Conservation (phyloP, 2,888 invertebrate species). For the Parelbella ahira region DNA sequence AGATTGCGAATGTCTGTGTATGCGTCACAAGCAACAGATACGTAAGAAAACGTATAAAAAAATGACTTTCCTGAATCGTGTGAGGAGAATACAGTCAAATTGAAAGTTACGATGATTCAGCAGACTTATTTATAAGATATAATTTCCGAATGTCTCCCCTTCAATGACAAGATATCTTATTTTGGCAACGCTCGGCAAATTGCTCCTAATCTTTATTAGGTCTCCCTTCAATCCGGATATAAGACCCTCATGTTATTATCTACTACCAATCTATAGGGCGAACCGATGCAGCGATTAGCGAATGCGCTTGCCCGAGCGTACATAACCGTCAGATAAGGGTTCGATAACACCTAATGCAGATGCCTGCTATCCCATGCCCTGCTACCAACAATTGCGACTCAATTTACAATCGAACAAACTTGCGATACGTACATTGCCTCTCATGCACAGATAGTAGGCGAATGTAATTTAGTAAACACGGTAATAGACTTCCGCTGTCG, state of each 20-base stretch:
- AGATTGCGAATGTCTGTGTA: too few species aligned
- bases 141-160: constrained; percentile 32
- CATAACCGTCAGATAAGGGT: constrained; percentile 49
- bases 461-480: constrained; percentile 50
- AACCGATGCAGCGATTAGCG: constrained; percentile 66
- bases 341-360: constrained; percentile 53
- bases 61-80: too few species aligned
- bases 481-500: constrained; percentile 57
- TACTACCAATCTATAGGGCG: constrained; percentile 56
- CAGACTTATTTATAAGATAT: constrained; percentile 6
- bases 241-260: constrained; percentile 62
- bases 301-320: constrained; percentile 57
- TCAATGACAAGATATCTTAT: constrained; percentile 44
- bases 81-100: too few species aligned
- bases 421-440: constrained; percentile 52
- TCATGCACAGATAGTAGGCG: constrained; percentile 39
- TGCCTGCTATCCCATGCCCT: constrained; percentile 31
- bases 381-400: constrained; percentile 10
- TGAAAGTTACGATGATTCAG: constrained; percentile 3
- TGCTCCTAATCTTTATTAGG: constrained; percentile 57
- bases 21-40: too few species aligned
- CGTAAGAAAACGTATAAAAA: too few species aligned
- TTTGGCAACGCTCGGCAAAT: constrained; percentile 63
- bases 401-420: constrained; percentile 25
- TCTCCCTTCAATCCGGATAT: constrained; percentile 54